These are phyloP conservation scores for Saccostrea glomerata DNA, from an alignment of 1,140 invertebrate genomes.

Conservation along the genomic window DNA sequence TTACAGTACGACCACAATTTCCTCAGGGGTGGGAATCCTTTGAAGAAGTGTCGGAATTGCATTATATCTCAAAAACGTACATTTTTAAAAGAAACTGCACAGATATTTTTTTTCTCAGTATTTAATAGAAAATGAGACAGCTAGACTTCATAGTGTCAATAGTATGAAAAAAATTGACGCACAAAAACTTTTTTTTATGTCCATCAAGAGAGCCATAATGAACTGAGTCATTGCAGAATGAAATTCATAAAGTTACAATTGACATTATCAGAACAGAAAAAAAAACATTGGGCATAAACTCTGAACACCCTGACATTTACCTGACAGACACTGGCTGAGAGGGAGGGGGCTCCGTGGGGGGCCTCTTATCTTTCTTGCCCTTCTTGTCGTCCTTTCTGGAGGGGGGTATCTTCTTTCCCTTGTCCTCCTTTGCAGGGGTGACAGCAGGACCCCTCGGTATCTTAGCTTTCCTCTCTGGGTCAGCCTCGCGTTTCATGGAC, in stretches of 20 bases:
- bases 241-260: too few relatives aligned
- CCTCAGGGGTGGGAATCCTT: neutral
- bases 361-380: neutral
- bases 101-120: too few relatives aligned
- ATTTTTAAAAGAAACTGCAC: too few relatives aligned
- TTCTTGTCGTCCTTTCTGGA: neutral
- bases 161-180: too few relatives aligned
- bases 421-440: neutral
- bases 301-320: neutral
- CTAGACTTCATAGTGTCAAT: too few relatives aligned
- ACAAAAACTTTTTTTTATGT: too few relatives aligned
- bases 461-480: neutral
- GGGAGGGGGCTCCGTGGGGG: neutral
- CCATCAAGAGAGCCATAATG: too few relatives aligned
- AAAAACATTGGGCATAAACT: too few relatives aligned
- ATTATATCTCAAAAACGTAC: neutral
- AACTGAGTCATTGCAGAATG: too few relatives aligned
- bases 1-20: neutral
- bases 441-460: neutral
- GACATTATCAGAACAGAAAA: too few relatives aligned
- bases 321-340: constrained; percentile 13
- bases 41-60: neutral
- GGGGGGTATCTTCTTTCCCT: constrained; percentile 16
- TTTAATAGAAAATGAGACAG: too few relatives aligned
- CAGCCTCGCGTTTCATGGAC: neutral